Conservation (phyloP, 2,113 vertebrate species). For the Xenopus borealis region DNA sequence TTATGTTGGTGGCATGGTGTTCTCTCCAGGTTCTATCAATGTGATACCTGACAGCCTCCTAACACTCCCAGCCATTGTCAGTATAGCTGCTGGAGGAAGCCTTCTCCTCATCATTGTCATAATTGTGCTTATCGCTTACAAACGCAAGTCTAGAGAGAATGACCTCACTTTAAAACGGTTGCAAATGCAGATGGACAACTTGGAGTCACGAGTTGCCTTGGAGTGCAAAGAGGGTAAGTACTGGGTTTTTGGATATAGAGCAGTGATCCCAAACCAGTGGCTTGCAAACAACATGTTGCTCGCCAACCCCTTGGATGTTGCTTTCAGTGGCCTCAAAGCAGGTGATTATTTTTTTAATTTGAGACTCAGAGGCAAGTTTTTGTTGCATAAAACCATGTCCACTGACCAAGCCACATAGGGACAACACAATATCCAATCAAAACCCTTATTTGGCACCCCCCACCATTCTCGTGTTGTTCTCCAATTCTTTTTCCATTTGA, state of each 20-base stretch:
- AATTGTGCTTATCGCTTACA: slow-evolving; percentile 97
- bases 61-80: slow-evolving; percentile 91
- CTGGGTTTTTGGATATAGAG: background rate
- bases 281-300: background rate
- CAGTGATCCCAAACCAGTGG: no score
- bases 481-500: no score
- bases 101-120: slow-evolving; percentile 96
- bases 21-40: slow-evolving; percentile 86
- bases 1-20: slow-evolving; percentile 87
- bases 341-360: no score
- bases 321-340: no score
- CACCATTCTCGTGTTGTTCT: no score
- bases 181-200: slow-evolving; percentile 99
- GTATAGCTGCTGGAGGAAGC: slow-evolving; percentile 90
- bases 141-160: slow-evolving; percentile 93
- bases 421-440: no score
- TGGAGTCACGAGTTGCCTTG: slow-evolving; percentile 92
- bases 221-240: slow-evolving; percentile 94
- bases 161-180: slow-evolving; percentile 95
- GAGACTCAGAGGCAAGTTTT: no score
- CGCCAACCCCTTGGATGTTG: no score
- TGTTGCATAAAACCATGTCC: no score
- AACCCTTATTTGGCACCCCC: no score
- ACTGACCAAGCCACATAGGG: no score
- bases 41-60: slow-evolving; percentile 92